Percentiles rank a stretch among this genome's conserved stretches.
phyloP scores from a whole-genome alignment of 1,140 invertebrate species.

The Carposina sasakii region DNA sequence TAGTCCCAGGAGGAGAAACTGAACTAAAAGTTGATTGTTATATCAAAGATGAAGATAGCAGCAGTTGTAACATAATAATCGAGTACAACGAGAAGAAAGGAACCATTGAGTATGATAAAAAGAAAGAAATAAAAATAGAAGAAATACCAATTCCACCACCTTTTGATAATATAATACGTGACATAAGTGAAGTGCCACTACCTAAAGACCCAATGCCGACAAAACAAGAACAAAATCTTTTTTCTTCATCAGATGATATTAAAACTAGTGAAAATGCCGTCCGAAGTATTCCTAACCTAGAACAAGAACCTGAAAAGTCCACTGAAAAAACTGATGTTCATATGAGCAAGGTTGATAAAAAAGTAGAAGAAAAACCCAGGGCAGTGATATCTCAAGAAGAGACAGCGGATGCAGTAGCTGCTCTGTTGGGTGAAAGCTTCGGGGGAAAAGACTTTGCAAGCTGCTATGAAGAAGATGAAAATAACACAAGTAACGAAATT shows the following conservation, averaged over 20 bases:
- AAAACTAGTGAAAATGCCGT: conserved; percentile 86
- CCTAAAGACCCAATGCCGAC: conserved; percentile 39
- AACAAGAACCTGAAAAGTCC: conserved; percentile 42
- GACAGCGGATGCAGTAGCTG: conserved; percentile 92
- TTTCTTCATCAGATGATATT: conserved; percentile 49
- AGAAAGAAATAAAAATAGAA: conserved; percentile 44
- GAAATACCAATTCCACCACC: conserved; percentile 58
- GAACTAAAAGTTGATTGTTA: not conserved
- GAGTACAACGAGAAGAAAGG: no score
- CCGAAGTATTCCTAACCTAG: conserved; percentile 70
- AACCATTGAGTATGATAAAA: conserved; percentile 20
- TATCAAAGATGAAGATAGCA: no score
- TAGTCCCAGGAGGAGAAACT: conserved; percentile 13
- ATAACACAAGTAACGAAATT: conserved; percentile 42
- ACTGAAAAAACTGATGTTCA: conserved; percentile 34
- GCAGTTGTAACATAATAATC: no score
- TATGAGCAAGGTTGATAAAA: conserved; percentile 65
- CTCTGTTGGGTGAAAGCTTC: conserved; percentile 88
- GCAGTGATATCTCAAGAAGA: conserved; percentile 93
- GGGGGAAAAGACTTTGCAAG: conserved; percentile 73
- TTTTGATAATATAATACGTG: conserved; percentile 52
- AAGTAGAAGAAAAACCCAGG: conserved; percentile 83
- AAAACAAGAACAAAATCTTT: conserved; percentile 23
- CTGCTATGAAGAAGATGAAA: conserved; percentile 69
- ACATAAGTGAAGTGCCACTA: conserved; percentile 54